These are phyloP conservation scores for Phrynosoma blainvillii DNA, from an alignment of 2,113 vertebrate species.

Conservation along the genomic window DNA sequence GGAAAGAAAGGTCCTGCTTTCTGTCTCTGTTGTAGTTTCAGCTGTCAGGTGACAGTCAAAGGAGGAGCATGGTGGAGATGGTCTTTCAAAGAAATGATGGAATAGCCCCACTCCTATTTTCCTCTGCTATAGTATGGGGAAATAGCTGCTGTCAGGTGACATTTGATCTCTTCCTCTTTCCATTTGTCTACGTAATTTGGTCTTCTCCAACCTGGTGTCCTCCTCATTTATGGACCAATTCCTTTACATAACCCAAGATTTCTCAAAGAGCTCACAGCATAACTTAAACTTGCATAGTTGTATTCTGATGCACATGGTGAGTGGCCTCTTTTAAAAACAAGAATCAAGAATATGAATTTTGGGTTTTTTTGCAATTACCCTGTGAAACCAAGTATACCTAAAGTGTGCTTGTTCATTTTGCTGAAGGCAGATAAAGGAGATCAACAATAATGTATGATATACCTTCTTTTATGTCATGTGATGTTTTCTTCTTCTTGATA, in stretches of 20 bases:
- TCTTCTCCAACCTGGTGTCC: background rate
- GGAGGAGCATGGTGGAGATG: no score
- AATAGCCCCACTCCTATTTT: no score
- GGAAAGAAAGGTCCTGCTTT: no score
- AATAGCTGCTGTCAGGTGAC: background rate
- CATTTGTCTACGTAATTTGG: background rate
- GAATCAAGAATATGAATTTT: background rate
- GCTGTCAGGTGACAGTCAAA: no score
- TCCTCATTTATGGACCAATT: no score
- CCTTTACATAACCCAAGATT: background rate
- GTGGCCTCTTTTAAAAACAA: background rate
- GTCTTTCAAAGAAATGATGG: no score
- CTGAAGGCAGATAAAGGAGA: conserved; percentile 9
- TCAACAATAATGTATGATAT: conserved; percentile 7
- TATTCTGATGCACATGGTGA: no score
- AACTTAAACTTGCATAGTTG: no score
- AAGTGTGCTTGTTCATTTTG: conserved; percentile 8
- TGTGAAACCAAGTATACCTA: background rate
- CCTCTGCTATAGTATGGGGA: no score
- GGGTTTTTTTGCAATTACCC: background rate
- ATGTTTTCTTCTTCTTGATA: conserved; percentile 30
- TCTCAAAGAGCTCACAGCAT: background rate
- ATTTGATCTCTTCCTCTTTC: background rate
- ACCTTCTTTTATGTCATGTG: conserved; percentile 28
- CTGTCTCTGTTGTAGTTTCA: no score